Evolutionary conservation across 2,113 vertebrate species (phyloP), one percentile per base, ranked within the genome.

Genomic region (Mixornis gularis): DNA sequence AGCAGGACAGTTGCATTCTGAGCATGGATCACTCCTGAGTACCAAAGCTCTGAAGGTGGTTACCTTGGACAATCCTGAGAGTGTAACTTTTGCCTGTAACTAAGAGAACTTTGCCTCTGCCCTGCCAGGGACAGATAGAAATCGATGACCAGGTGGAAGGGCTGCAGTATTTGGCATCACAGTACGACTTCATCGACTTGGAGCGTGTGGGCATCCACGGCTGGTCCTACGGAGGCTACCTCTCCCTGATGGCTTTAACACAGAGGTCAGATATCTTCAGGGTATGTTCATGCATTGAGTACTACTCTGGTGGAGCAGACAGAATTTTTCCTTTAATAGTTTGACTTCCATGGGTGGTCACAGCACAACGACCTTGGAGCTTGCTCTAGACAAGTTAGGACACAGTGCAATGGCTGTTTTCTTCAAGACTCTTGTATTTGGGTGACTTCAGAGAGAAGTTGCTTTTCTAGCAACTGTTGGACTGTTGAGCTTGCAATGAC

Each of bases 191-290:
- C 93, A 98, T 98, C 32, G 98, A 98, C 94, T 83, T 98, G 89
- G 97, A 98, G 43, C 97, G 98, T 11, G 98, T 98, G 17, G 98
- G 97, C 87, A 97, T 98, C 85, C 98, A 98, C 6, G 98, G 98
- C 94, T 98, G 98, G 98, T 98, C 98, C 66, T 98, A 98, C 1
- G 98, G 98, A 85, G 98, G 98, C 30, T 98, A 98, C 93, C 98
- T 98, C 43, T 98, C 98, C 46, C 96, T 98, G 4, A 98, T 98
- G 98, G 98, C 98, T 34, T 95, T 98, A 93, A 97, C 98, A 95
- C 98, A 98, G 96, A 97, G 97, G 95, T 98, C 98, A 80, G 98
- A 98, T 93, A 97, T 98, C 95, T 98, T 98, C 97, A 97, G 97
- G 97, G 98, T 98, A 97, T 77, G 98, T 97, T 80, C 78, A 76